Conservation (phyloP, 2,113 vertebrate genomes). For the Labeo catla region DNA sequence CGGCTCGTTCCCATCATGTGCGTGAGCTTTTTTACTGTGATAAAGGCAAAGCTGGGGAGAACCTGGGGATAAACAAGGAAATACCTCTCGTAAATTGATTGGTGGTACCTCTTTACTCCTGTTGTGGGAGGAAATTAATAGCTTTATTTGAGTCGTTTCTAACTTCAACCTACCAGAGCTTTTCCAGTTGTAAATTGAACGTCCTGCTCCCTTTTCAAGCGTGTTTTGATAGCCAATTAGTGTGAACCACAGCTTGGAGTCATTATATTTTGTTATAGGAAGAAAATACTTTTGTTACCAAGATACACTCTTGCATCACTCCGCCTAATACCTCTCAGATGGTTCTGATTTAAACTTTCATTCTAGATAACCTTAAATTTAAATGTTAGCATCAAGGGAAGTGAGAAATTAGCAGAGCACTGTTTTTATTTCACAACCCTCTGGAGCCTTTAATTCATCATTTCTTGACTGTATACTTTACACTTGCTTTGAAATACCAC, state of each 20-base stretch:
- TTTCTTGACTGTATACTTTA: conserved; percentile 29
- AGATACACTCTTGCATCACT: conserved; percentile 51
- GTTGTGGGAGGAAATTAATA: conserved; percentile 24
- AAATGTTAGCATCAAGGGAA: conserved; percentile 37
- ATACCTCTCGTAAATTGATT: conserved; percentile 25
- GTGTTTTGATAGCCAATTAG: conserved; percentile 56
- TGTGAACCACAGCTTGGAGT: conserved; percentile 45
- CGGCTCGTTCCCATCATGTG: conserved; percentile 12
- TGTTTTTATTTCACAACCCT: conserved; percentile 40
- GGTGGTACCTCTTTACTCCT: conserved; percentile 33
- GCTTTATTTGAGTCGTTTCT: conserved; percentile 4
- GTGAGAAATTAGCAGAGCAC: neutral
- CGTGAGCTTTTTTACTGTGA: conserved; percentile 42
- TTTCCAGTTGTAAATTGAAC: conserved; percentile 30
- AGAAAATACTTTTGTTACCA: conserved; percentile 57
- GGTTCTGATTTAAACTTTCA: conserved; percentile 42
- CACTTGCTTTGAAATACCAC: conserved; percentile 13
- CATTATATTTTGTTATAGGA: conserved; percentile 59
- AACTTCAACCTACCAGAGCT: neutral
- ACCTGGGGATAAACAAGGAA: conserved; percentile 5
- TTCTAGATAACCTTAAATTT: conserved; percentile 50
- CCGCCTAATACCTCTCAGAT: conserved; percentile 61
- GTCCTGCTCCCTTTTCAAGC: conserved; percentile 14
- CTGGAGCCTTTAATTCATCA: conserved; percentile 17
- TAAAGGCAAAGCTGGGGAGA: conserved; percentile 3